Percentiles rank a stretch among this genome's conserved stretches.
These are phyloP conservation scores for Myotis pilosus DNA, from an alignment of 2,797 vertebrate genomes.

Conservation along the genomic window DNA sequence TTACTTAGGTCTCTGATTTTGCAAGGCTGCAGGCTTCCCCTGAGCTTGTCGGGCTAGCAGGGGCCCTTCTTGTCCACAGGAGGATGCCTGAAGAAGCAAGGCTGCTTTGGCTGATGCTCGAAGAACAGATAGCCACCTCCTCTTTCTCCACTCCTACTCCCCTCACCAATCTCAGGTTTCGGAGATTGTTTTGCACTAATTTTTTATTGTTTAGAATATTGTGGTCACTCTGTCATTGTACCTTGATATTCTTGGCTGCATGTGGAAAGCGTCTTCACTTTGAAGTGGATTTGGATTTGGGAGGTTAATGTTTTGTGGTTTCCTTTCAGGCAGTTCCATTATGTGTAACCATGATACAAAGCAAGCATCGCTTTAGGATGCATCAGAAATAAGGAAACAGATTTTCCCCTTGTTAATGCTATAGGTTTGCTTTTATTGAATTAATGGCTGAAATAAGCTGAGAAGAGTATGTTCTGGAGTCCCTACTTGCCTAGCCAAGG, in stretches of 20 bases:
- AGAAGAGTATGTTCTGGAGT: neutral
- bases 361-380: neutral
- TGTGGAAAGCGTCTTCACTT: constrained; percentile 50
- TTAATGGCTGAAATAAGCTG: neutral
- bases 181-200: neutral
- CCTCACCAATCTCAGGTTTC: neutral
- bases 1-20: too few relatives aligned
- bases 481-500: neutral
- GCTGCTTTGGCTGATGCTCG: neutral
- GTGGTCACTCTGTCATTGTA: constrained; percentile 3
- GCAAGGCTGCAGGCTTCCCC: too few relatives aligned
- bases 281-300: constrained; percentile 60
- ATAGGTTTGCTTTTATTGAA: constrained; percentile 21
- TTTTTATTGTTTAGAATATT: neutral
- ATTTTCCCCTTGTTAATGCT: neutral
- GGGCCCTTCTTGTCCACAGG: neutral
- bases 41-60: too few relatives aligned
- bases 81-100: neutral
- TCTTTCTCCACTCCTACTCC: neutral
- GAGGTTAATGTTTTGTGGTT: constrained; percentile 52
- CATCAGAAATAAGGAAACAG: neutral
- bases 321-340: constrained; percentile 41
- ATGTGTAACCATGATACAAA: constrained; percentile 1
- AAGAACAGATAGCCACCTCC: neutral
- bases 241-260: constrained; percentile 18